Conservation (phyloP, 2,113 vertebrate genomes). For the Neolamprologus tretocephalus region DNA sequence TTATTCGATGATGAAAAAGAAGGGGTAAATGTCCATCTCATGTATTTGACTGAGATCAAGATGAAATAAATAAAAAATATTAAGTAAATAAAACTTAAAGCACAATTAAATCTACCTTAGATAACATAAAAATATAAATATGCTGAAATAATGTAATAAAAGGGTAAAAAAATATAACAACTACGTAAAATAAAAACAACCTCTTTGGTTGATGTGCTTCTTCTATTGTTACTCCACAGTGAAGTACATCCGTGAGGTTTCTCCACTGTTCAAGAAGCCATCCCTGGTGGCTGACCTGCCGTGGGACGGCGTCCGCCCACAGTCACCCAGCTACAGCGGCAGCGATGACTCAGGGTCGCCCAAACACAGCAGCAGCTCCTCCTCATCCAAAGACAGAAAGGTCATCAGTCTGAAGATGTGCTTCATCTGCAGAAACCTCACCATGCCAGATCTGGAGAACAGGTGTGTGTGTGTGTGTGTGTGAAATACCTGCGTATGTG, state of each 20-base stretch:
- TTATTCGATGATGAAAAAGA: not conserved
- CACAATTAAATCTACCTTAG: not conserved
- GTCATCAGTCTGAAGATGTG: constrained; percentile 95
- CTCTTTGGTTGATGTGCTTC: not conserved
- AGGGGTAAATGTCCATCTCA: not conserved
- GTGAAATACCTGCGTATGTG: not conserved
- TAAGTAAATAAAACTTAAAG: not conserved
- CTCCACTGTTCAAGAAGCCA: constrained; percentile 91
- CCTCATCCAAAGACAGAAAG: constrained; percentile 79
- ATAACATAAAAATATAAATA: not conserved
- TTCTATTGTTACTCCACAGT: constrained; percentile 63
- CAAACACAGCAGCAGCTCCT: constrained; percentile 66
- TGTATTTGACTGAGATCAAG: not conserved
- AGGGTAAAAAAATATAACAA: not conserved
- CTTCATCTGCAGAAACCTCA: constrained; percentile 90
- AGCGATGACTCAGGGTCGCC: constrained; percentile 87
- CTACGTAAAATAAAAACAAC: not conserved
- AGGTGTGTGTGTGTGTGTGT: constrained; percentile 35
- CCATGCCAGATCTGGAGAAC: constrained; percentile 95
- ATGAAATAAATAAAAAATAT: not conserved
- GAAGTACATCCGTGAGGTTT: constrained; percentile 93
- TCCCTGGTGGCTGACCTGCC: constrained; percentile 87
- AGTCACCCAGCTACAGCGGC: constrained; percentile 82
- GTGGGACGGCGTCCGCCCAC: constrained; percentile 79
- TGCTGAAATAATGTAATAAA: not conserved